Percentiles rank a stretch among this genome's conserved stretches.
Conservation (phyloP, 2,113 vertebrate genomes). For the Clarias gariepinus region DNA sequence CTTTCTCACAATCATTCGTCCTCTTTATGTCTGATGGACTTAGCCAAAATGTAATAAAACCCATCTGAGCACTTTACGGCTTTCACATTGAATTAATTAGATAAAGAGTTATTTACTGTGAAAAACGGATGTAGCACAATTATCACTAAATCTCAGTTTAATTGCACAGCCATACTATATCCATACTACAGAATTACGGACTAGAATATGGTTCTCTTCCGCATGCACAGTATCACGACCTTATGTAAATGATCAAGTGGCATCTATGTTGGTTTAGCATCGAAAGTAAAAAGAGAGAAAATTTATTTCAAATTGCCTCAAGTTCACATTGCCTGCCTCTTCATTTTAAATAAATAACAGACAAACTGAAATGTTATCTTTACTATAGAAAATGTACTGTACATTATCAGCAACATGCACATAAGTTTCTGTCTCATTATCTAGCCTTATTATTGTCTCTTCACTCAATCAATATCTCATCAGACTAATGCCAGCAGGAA, state of each 20-base stretch:
- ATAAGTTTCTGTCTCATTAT: neutral
- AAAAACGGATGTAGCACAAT: too few relatives aligned
- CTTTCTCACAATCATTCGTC: conserved; percentile 4
- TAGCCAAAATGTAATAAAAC: conserved; percentile 25
- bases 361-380: neutral
- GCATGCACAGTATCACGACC: neutral
- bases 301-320: neutral
- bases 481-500: neutral
- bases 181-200: neutral
- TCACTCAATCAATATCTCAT: neutral
- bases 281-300: neutral
- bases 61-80: conserved; percentile 27
- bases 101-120: too few relatives aligned
- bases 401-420: neutral
- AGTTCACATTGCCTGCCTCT: neutral
- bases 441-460: neutral
- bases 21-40: conserved; percentile 21
- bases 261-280: neutral
- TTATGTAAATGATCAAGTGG: neutral
- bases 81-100: conserved; percentile 16
- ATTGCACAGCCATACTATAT: too few relatives aligned
- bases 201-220: neutral
- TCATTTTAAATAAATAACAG: neutral
- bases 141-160: too few relatives aligned
- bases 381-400: neutral